Evolutionary conservation across 2,113 vertebrate species (phyloP), one percentile per base, ranked within the genome.

Genomic region (Agapornis roseicollis): DNA sequence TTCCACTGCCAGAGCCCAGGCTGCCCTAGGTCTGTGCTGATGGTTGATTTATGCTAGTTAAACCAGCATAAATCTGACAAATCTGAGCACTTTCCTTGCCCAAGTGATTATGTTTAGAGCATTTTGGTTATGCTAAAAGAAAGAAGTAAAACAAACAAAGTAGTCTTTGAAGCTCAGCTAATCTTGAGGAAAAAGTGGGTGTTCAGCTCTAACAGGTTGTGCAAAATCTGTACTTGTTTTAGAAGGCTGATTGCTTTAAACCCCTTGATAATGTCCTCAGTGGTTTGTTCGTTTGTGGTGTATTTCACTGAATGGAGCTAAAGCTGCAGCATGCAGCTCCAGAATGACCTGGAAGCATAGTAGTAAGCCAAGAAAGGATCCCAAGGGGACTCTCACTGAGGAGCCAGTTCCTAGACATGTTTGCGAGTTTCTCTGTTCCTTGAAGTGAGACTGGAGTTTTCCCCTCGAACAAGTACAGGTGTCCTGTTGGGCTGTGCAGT

Each of bases 371-470:
- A 33, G n/a, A 27, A 71, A 35, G 39, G 50, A 44, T 78, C 35
- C 72, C 55, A 10, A 18, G 22, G 42, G 37, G n/a, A 35, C 47
- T 47, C 15, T 64, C 39, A 27, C 50, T 8, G 28, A 74, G 66
- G n/a, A 39, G 46, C 56, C 3, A 1, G 16, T 80, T 91, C 70
- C n/a, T n/a, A 61, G n/a, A 63, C 12, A 7, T 1, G 0, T 52
- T 71, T 80, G 47, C 68, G 83, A 60, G 50, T 64, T 94, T 95
- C 72, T 90, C 28, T 88, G 41, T 76, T 69, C 81, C 82, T 93
- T 93, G 80, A 88, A 90, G 72, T 56, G 37, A 2, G 1, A 15
- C 60, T 84, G 70, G 68, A 79, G 47, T 50, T 95, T 81, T 58
- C 49, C 44, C 37, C 41, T 88, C 0, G 2, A 80, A 41, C 28